Percentiles rank a stretch among this genome's conserved stretches.
These are phyloP conservation scores for Nomada hirtipes DNA, from an alignment of 2,888 invertebrate genomes.

Conservation along the genomic window DNA sequence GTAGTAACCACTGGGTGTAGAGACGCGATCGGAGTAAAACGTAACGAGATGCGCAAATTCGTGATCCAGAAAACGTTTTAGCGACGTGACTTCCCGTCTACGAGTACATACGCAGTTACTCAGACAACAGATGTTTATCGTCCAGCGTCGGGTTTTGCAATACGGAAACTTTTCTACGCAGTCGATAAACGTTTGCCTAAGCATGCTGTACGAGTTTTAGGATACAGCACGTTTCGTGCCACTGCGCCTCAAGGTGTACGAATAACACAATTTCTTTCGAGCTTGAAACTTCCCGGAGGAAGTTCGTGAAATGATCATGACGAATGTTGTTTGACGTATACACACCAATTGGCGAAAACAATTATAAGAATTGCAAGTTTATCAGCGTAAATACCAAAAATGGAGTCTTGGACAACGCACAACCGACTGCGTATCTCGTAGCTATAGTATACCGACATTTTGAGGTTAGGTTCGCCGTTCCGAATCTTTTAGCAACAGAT, in stretches of 20 bases:
- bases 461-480: constrained; percentile 57
- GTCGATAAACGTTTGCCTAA: constrained; percentile 5
- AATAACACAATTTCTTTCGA: not conserved
- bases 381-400: not conserved
- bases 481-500: constrained; percentile 57
- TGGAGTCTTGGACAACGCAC: not conserved
- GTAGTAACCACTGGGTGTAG: not conserved
- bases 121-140: constrained; percentile 25
- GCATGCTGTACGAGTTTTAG: not conserved
- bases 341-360: constrained; percentile 20
- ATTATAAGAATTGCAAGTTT: not conserved
- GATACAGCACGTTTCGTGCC: not conserved
- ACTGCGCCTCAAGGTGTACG: not conserved
- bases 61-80: constrained; percentile 22
- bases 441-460: constrained; percentile 35
- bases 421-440: constrained; percentile 1
- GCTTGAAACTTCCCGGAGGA: constrained; percentile 4
- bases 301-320: not conserved
- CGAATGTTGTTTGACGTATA: constrained; percentile 38
- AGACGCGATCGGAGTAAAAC: not conserved
- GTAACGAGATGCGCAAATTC: constrained; percentile 13
- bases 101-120: constrained; percentile 14
- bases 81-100: not conserved
- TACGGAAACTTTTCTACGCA: constrained; percentile 31
- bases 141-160: not conserved